Conservation (phyloP, 2,113 vertebrate genomes). For the Cinclus mexicanus region DNA sequence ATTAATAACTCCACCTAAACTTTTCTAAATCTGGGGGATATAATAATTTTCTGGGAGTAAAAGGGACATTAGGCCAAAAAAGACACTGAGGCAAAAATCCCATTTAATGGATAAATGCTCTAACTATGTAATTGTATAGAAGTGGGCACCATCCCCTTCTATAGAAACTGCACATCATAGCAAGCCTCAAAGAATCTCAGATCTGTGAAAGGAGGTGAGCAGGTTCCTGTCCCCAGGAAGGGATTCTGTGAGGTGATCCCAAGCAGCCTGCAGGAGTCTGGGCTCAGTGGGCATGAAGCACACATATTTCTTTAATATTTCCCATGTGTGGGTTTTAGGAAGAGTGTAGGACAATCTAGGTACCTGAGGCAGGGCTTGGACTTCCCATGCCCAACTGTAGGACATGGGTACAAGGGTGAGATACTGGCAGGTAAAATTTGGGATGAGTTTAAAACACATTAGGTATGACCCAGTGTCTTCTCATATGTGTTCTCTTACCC, state of each 20-base stretch:
- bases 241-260: background rate
- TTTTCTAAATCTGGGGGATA: background rate
- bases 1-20: background rate
- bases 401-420: background rate
- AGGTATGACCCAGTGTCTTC: background rate
- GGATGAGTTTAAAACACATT: background rate
- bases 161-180: rapidly evolving
- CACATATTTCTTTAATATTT: background rate
- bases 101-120: background rate
- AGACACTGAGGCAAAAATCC: background rate
- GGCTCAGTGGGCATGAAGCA: background rate
- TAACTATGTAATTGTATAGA: background rate
- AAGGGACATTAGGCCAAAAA: background rate
- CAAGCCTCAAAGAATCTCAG: background rate
- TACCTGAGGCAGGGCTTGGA: background rate
- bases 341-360: background rate
- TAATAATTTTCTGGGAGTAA: background rate
- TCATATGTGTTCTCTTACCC: background rate
- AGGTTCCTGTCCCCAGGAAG: background rate
- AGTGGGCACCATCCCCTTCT: background rate
- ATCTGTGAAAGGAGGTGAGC: background rate
- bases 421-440: background rate
- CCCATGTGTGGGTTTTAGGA: background rate
- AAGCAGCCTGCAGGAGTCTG: background rate
- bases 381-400: background rate